phyloP scores from a whole-genome alignment of 2,113 vertebrate genomes.

The Prunella fulvescens region DNA sequence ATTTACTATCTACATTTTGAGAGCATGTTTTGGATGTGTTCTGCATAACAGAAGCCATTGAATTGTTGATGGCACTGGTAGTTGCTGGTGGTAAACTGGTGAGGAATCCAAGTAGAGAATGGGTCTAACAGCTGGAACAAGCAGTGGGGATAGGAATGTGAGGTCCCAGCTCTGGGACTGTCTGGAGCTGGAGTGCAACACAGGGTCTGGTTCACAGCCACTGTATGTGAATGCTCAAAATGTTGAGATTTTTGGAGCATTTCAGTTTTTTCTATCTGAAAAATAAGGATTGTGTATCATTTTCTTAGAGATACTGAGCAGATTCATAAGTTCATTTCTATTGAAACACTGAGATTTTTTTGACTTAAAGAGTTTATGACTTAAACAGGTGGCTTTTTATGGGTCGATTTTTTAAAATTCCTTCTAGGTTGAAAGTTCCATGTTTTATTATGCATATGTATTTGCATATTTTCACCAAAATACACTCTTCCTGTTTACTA shows the following conservation, averaged over 20 bases:
- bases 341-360: neutral
- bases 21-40: neutral
- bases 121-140: neutral
- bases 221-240: neutral
- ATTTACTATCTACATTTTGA: fast-evolving
- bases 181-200: neutral
- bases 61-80: neutral
- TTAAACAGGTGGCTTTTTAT: neutral
- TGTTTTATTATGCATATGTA: neutral
- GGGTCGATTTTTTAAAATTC: neutral
- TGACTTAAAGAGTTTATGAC: neutral
- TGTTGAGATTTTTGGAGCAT: neutral
- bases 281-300: neutral
- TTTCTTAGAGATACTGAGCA: neutral
- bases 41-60: neutral
- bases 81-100: neutral
- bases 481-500: neutral
- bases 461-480: neutral
- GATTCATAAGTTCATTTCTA: neutral
- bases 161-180: neutral
- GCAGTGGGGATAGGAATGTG: neutral
- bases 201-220: neutral
- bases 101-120: neutral
- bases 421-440: neutral
- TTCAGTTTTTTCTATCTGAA: neutral